Conservation (phyloP, 2,113 vertebrate genomes). For the Jaculus jaculus region DNA sequence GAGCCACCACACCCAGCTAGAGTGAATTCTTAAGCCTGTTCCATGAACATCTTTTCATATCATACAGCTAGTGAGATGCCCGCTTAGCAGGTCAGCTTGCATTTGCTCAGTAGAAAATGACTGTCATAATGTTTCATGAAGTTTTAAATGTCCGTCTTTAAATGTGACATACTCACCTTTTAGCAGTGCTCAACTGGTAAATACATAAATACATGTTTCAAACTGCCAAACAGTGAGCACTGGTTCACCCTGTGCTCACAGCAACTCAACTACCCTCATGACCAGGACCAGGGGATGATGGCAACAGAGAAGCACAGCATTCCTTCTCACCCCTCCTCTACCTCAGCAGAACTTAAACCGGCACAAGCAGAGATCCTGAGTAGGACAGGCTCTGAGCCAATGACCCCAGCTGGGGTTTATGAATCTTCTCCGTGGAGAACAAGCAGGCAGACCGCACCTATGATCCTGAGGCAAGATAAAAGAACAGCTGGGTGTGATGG, state of each 20-base stretch:
- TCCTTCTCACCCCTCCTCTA: neutral
- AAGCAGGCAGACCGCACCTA: neutral
- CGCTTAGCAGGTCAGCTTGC: neutral
- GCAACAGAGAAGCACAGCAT: conserved; percentile 2
- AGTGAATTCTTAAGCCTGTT: neutral
- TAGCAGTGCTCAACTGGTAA: neutral
- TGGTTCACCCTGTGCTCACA: neutral
- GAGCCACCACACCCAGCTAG: neutral
- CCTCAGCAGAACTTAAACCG: neutral
- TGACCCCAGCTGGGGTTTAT: neutral
- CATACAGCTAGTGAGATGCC: neutral
- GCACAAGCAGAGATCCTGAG: neutral
- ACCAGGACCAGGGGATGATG: conserved; percentile 3
- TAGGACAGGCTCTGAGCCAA: neutral
- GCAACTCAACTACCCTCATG: neutral
- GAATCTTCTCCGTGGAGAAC: neutral
- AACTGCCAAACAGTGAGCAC: neutral
- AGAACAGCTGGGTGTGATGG: no score
- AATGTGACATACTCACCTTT: conserved; percentile 43
- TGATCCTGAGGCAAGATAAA: neutral
- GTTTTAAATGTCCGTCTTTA: neutral
- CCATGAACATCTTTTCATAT: neutral
- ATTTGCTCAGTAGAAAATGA: neutral
- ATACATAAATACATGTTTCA: neutral
- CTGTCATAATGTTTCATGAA: neutral